Evolutionary conservation across 2,888 invertebrate genomes (phyloP), one percentile per base, ranked within the genome.

Genomic region (Aradus depressus): DNA sequence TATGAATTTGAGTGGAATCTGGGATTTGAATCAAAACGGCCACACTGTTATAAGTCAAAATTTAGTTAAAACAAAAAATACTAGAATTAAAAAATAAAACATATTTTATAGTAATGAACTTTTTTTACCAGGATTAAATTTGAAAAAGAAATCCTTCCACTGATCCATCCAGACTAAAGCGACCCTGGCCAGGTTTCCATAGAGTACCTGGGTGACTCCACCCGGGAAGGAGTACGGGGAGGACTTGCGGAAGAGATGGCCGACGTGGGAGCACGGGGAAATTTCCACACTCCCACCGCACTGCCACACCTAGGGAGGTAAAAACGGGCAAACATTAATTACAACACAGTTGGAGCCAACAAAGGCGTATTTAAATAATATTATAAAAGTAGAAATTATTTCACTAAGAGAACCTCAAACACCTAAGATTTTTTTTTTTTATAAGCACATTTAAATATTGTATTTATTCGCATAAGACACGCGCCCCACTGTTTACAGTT

Each of bases 161-260:
- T 96, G 87, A 65, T 97, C 97, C 87, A 98, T 88, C 97, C 97
- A 98, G 0, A 96, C 96, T 2, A 86, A 74, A 1, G 95, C 95
- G 0, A 92, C 93, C 52, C 98, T 73, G 0, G 91, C 92, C 28
- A 95, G 72, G 70, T 98, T 98, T 0, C 84, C 77, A 60, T 88
- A 85, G 1, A 97, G 73, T n/a, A 90, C 83, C 59, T 86, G 82
- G 1, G 79, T 77, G 4, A 91, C 85, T 0, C 93, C 96, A 0
- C 95, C 95, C 0, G 88, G 87, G 69, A 96, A 96, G 2, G 88
- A 84, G 65, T 98, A 97, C 0, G 97, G 97, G 1, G 95, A 92
- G 37, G 85, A 84, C 67, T 86, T 84, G 44, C 93, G 76, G 64
- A 95, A 95, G 21, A 95, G 77, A 66, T 95, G 95, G 0, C 92